phyloP scores from a whole-genome alignment of 2,888 invertebrate genomes.

The Acrobasis suavella region DNA sequence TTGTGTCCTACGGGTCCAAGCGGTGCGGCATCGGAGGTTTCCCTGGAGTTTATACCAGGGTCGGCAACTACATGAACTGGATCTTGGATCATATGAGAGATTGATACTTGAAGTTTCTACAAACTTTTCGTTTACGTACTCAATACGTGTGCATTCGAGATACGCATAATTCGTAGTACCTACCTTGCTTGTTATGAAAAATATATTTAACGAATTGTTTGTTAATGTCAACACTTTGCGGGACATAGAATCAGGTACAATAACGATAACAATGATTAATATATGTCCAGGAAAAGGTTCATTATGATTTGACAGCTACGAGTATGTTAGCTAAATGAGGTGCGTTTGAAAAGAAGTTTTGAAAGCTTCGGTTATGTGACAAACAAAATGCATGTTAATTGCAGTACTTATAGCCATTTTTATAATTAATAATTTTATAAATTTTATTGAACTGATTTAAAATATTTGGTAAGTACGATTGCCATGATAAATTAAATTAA shows the following conservation, averaged over 20 bases:
- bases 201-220: too few relatives aligned
- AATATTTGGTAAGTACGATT: not conserved
- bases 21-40: conserved; percentile 73
- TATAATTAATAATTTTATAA: not conserved
- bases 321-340: not conserved
- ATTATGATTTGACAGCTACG: too few relatives aligned
- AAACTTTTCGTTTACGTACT: not conserved
- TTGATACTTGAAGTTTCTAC: conserved; percentile 26
- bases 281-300: too few relatives aligned
- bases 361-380: not conserved
- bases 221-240: too few relatives aligned
- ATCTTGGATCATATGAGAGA: conserved; percentile 76
- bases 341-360: not conserved
- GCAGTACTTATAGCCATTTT: not conserved
- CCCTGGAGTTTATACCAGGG: conserved; percentile 84
- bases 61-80: conserved; percentile 82
- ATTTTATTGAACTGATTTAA: not conserved
- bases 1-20: conserved; percentile 82
- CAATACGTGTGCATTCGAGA: not conserved
- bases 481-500: not conserved
- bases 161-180: too few relatives aligned
- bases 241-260: too few relatives aligned
- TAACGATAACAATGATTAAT: too few relatives aligned
- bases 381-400: not conserved
- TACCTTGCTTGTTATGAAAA: too few relatives aligned